Conservation (phyloP, 2,797 vertebrate genomes). For the Cuniculus paca region DNA sequence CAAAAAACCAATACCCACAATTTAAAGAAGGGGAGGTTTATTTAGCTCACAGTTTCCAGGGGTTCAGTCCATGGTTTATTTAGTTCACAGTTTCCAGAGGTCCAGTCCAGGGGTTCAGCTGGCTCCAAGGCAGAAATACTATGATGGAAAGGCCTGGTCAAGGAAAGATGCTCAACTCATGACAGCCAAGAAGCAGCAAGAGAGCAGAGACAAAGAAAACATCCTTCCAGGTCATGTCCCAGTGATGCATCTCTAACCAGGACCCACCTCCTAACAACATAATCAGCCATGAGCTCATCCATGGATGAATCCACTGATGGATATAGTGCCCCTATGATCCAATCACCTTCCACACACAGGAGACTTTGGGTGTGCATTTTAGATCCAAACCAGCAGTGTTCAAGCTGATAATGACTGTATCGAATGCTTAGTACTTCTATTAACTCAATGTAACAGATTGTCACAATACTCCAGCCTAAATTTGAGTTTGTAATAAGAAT, state of each 20-base stretch:
- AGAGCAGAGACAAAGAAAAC: neutral
- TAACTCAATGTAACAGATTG: neutral
- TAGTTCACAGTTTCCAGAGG: neutral
- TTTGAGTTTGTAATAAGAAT: neutral
- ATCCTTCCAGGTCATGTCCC: neutral
- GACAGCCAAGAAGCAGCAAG: neutral
- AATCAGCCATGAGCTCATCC: neutral
- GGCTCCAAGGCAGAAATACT: neutral
- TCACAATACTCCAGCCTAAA: neutral
- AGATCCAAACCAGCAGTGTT: neutral
- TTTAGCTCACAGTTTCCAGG: neutral
- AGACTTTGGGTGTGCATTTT: neutral
- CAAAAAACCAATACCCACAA: neutral
- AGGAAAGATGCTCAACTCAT: neutral
- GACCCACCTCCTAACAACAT: neutral
- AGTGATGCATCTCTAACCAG: neutral
- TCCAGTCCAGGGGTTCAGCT: neutral
- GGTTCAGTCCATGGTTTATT: neutral
- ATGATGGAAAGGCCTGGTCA: neutral
- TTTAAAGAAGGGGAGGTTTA: neutral
- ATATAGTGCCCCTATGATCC: neutral
- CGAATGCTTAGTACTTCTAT: neutral
- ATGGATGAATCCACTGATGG: neutral
- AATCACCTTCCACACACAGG: neutral
- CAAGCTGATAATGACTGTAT: fast-evolving